These are phyloP conservation scores for Leptopilina boulardi DNA, from an alignment of 1,140 invertebrate genomes.

Conservation along the genomic window DNA sequence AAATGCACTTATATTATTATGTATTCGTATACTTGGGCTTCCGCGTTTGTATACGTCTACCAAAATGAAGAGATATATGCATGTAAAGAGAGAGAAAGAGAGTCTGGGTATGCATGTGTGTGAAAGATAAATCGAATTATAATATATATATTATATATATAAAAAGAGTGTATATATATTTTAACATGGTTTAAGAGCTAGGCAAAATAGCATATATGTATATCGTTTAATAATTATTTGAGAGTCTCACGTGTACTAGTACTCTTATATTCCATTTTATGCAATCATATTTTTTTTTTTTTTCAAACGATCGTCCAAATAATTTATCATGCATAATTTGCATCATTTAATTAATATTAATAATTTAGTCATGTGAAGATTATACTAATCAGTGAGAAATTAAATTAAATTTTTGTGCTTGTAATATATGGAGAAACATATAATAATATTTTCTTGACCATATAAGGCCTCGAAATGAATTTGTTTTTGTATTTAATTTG, in stretches of 20 bases:
- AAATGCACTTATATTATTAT: conserved; percentile 45
- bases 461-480: background rate
- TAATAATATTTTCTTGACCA: background rate
- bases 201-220: conserved; percentile 47
- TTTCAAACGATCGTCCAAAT: conserved; percentile 24
- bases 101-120: conserved; percentile 44
- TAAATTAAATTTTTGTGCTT: background rate
- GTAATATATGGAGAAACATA: background rate
- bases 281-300: conserved; percentile 20
- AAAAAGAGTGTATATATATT: conserved; percentile 53
- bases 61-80: conserved; percentile 44
- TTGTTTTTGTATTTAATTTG: background rate
- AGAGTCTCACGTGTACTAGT: conserved; percentile 54
- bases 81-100: conserved; percentile 45
- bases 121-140: conserved; percentile 50
- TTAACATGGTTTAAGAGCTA: conserved; percentile 53
- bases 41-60: conserved; percentile 44
- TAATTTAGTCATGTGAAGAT: conserved; percentile 43
- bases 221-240: conserved; percentile 47
- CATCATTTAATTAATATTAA: conserved; percentile 39
- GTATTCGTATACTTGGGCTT: conserved; percentile 54
- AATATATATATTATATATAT: conserved; percentile 49
- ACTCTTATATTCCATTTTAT: conserved; percentile 43
- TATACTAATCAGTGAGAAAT: background rate
- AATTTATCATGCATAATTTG: conserved; percentile 24